Percentiles rank a stretch among this genome's conserved stretches.
These are phyloP conservation scores for Ailurus styani DNA, from an alignment of 2,113 vertebrate species.

Conservation along the genomic window DNA sequence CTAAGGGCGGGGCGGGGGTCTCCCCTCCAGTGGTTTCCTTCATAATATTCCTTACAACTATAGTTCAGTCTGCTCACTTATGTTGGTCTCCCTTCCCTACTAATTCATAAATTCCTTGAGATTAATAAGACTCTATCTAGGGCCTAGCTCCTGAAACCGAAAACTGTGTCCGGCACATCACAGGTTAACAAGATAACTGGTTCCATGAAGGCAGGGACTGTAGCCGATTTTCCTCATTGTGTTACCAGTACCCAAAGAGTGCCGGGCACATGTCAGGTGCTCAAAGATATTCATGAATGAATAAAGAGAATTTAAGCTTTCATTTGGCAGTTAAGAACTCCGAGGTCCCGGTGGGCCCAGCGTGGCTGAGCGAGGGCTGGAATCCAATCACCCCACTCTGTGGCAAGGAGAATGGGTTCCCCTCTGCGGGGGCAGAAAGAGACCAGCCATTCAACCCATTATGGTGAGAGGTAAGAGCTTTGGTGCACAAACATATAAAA, in stretches of 20 bases:
- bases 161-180: background rate
- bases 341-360: background rate
- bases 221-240: background rate
- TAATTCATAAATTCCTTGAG: background rate
- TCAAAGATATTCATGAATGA: background rate
- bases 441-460: background rate
- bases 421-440: background rate
- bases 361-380: background rate
- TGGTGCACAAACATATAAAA: background rate
- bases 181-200: background rate
- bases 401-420: background rate
- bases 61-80: background rate
- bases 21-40: background rate
- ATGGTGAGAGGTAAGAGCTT: background rate
- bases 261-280: background rate
- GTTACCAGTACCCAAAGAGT: background rate
- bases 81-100: background rate
- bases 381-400: background rate
- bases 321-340: background rate
- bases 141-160: background rate
- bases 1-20: background rate
- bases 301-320: background rate
- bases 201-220: background rate
- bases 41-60: background rate
- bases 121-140: background rate